Evolutionary conservation across 2,797 vertebrate genomes (phyloP).

Genomic region (Takifugu ocellatus): DNA sequence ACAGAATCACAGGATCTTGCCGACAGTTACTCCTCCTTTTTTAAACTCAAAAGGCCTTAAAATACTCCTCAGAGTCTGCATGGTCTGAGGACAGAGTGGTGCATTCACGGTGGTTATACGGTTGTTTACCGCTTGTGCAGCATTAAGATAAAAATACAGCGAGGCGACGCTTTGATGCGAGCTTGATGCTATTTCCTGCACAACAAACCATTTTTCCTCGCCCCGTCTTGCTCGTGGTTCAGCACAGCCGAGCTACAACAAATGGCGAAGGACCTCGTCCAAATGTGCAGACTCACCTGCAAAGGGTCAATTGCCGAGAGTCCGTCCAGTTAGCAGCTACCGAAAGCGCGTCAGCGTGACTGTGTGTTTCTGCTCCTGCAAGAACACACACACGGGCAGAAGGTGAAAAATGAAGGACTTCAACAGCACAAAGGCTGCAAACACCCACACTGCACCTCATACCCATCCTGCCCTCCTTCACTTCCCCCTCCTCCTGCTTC

Average conservation of each 20-base stretch:
- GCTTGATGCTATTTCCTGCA: too few relatives aligned
- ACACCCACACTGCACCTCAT: conserved; percentile 55
- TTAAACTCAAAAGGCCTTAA: background rate
- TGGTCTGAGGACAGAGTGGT: background rate
- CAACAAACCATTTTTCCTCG: too few relatives aligned
- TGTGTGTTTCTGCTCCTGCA: conserved; percentile 75
- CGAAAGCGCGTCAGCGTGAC: conserved; percentile 76
- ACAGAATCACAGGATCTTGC: conserved; percentile 13
- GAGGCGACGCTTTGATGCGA: too few relatives aligned
- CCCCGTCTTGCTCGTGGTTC: too few relatives aligned
- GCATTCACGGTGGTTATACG: too few relatives aligned
- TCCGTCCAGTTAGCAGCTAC: conserved; percentile 83
- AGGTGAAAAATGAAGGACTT: conserved; percentile 21
- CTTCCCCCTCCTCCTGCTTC: conserved; percentile 10
- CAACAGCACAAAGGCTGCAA: conserved; percentile 30
- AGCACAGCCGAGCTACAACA: too few relatives aligned
- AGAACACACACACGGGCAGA: conserved; percentile 11
- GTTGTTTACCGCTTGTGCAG: too few relatives aligned
- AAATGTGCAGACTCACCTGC: conserved; percentile 68
- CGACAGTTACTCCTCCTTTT: background rate
- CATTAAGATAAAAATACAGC: too few relatives aligned
- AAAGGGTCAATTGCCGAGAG: conserved; percentile 85
- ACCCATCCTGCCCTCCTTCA: conserved; percentile 6
- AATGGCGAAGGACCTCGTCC: background rate
- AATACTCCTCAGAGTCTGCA: background rate